Base-by-base conservation (phyloP, 2,113 vertebrate species). In the Cyanoderma ruficeps region DNA sequence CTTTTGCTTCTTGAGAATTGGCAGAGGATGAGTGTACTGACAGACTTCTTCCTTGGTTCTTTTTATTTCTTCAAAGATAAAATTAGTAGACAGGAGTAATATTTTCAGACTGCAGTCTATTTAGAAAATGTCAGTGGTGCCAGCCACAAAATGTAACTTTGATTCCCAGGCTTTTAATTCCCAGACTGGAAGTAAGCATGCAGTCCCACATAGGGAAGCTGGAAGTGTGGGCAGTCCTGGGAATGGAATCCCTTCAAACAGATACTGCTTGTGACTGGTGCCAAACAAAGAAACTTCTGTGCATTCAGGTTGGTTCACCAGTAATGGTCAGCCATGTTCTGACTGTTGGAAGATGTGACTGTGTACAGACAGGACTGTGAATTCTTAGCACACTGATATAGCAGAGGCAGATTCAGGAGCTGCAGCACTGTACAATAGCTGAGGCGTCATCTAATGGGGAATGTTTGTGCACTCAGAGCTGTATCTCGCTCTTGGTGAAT, bases 101-200 rank as follows among this genome's bases (percentile, higher is more conserved):
- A 49, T 89, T 95, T 91, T 93, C 63, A 72, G 68, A 71, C 60
- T 82, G 87, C 15, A 35, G 2, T 76, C 74, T 87, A 8, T 84
- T 95, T 91, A 61, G 67, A 89, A 95, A 91, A 91, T 47, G 46
- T 89, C 35, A 59, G 67, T 77, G 55, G 31, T 87, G 70, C 67
- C 89, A 91, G 49, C 49, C 67, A 50, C 61, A 57, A 85, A 87
- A 89, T 71, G 7, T 89, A n/a, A 46, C 61, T 92, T 89, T 30
- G 77, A 85, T 95, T 96, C 89, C 91, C 78, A 89, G 84, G 67
- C 89, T 94, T 81, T 93, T 53, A 39, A 61, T 91, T 95, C 89
- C 63, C 84, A 91, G 67, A 35, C 81, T 96, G 89, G 80, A 94
- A 89, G 76, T 69, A 90, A 88, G 74, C 25, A 60, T 61, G 41